Conservation (phyloP, 2,113 vertebrate genomes). For the Elephas maximus region DNA sequence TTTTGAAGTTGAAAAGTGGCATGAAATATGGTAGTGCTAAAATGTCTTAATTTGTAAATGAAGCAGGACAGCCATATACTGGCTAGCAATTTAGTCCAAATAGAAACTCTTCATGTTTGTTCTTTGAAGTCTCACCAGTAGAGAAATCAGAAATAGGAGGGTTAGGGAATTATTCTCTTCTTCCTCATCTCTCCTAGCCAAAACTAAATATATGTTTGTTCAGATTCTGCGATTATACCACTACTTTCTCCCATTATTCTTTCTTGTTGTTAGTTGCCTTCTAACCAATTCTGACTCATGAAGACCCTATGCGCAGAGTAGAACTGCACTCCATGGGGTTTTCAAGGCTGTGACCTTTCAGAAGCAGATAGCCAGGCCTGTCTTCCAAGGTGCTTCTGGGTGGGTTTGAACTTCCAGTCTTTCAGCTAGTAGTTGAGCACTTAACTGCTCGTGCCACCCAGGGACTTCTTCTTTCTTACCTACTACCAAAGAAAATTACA, state of each 20-base stretch:
- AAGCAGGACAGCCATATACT: neutral
- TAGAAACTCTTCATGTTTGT: neutral
- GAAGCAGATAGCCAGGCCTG: too few relatives aligned
- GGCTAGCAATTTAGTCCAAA: neutral
- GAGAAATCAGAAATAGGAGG: neutral
- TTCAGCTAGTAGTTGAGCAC: too few relatives aligned
- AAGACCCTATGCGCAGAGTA: too few relatives aligned
- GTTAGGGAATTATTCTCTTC: neutral
- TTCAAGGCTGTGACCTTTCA: too few relatives aligned
- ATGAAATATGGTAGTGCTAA: neutral
- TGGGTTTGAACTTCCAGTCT: too few relatives aligned
- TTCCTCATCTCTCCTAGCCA: neutral
- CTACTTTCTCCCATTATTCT: neutral
- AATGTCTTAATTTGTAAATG: neutral
- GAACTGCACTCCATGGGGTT: too few relatives aligned
- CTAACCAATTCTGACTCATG: too few relatives aligned
- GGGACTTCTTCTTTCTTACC: too few relatives aligned
- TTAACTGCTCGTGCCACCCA: too few relatives aligned
- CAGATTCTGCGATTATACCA: neutral
- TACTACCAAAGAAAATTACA: too few relatives aligned
- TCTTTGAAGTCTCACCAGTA: neutral
- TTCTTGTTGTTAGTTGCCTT: too few relatives aligned
- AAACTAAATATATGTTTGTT: neutral
- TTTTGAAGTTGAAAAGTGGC: neutral
- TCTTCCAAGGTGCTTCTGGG: too few relatives aligned